A percentile compares a stretch with the other conserved stretches of the same genome.
Evolutionary conservation across 2,888 invertebrate species (phyloP).

Genomic region (Agriopis marginaria): DNA sequence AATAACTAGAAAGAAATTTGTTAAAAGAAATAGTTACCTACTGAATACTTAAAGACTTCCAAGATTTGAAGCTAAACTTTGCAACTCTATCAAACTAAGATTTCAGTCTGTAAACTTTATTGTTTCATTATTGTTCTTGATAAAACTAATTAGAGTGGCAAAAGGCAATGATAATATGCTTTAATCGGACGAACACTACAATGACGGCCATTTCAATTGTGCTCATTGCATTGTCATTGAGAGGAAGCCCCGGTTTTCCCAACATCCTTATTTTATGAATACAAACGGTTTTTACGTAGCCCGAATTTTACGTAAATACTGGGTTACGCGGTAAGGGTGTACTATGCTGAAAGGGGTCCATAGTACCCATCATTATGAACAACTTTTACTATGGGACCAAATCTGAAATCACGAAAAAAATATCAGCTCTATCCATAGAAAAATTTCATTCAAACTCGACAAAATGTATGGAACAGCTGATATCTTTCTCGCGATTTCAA

Average conservation of each 20-base stretch:
- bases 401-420: too few relatives aligned
- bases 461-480: too few relatives aligned
- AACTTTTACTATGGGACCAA: too few relatives aligned
- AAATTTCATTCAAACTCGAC: too few relatives aligned
- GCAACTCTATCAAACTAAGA: not conserved
- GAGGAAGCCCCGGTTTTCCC: constrained; percentile 34
- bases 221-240: constrained; percentile 28
- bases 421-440: too few relatives aligned
- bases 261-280: constrained; percentile 26
- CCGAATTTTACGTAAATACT: not conserved
- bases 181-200: constrained; percentile 29
- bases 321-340: too few relatives aligned
- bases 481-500: too few relatives aligned
- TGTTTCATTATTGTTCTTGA: constrained; percentile 24
- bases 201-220: constrained; percentile 34
- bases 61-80: not conserved
- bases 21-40: too few relatives aligned
- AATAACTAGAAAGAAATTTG: too few relatives aligned
- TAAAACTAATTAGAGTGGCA: constrained; percentile 27
- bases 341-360: too few relatives aligned
- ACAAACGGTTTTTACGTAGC: not conserved
- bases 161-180: constrained; percentile 15
- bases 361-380: too few relatives aligned
- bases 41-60: too few relatives aligned
- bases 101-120: not conserved